Evolutionary conservation across 1,140 invertebrate species (phyloP), one percentile per base, ranked within the genome.

Genomic region (Drosophila hydei): DNA sequence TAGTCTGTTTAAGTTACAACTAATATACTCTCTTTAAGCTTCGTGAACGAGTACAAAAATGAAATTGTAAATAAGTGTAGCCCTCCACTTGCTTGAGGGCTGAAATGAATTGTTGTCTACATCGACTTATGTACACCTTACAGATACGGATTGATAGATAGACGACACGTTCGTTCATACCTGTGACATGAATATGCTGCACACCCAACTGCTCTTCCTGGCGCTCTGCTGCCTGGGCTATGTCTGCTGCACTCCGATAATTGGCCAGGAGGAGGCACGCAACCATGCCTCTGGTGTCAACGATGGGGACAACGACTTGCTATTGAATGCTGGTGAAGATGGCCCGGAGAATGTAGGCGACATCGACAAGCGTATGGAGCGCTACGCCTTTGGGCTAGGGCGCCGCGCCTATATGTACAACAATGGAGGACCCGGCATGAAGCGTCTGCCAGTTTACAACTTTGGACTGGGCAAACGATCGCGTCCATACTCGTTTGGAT

Each of bases 391-490:
- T 43, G 90, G 91, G 0, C 50, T 92, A 25, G 91, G 91, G 0
- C 70, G 91, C 5, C 72, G 91, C 0, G 80, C 83, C 25, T 92
- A 92, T 16, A 91, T 89, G 68, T 91, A 91, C 48, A 89, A 83
- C 21, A 89, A 90, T 45, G 91, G 90, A 0, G 77, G 75, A 5
- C 58, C 75, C 12, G 90, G 91, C 0, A 84, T 90, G 69, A 92
- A 92, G 63, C 90, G 91, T 42, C 56, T 92, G 59, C 91, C 91
- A 1, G 79, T 90, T 0, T 92, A 92, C 30, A 91, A 92, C 58
- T 92, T 92, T 27, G 91, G 91, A 0, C 63, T 92, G 61, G 91
- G 91, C 25, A 92, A 92, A 58, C 72, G 91, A n/a, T 78, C 91
- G 0, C 75, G 79, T 43, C 91, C 89, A 4, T 91, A 91, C 30